phyloP scores from a whole-genome alignment of 2,888 invertebrate genomes.

The Lysandra bellargus region DNA sequence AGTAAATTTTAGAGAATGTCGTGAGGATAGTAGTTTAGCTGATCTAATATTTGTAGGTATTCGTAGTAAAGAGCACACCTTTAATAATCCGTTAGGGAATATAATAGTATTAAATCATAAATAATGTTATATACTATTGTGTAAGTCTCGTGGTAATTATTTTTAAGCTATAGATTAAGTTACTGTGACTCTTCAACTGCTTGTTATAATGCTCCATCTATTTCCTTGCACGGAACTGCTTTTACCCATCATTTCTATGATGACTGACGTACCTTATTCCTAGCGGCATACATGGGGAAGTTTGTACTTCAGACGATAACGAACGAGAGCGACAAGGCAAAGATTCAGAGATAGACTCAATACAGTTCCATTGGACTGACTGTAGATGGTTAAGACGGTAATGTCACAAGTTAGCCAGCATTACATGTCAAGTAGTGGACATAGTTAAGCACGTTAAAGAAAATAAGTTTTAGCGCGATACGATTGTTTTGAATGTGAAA shows the following conservation, averaged over 20 bases:
- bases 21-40: not conserved
- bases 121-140: not conserved
- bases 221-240: constrained; percentile 1
- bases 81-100: not conserved
- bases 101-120: not conserved
- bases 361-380: constrained; percentile 9
- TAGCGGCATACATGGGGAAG: constrained; percentile 20
- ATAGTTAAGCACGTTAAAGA: not conserved
- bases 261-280: constrained; percentile 9
- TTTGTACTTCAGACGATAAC: constrained; percentile 19
- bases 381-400: not conserved
- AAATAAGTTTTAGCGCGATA: constrained; percentile 20
- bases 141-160: constrained; percentile 20
- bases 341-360: constrained; percentile 29
- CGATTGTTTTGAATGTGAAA: not conserved
- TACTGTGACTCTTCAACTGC: not conserved
- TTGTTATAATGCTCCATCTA: constrained; percentile 9
- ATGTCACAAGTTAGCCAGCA: constrained; percentile 8
- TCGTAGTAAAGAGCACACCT: not conserved
- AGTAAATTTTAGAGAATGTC: not conserved
- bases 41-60: not conserved
- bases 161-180: constrained; percentile 20
- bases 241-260: not conserved
- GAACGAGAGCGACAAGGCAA: constrained; percentile 31
- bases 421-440: not conserved